phyloP scores from a whole-genome alignment of 2,888 invertebrate species.

The Drosophila anomalipes region DNA sequence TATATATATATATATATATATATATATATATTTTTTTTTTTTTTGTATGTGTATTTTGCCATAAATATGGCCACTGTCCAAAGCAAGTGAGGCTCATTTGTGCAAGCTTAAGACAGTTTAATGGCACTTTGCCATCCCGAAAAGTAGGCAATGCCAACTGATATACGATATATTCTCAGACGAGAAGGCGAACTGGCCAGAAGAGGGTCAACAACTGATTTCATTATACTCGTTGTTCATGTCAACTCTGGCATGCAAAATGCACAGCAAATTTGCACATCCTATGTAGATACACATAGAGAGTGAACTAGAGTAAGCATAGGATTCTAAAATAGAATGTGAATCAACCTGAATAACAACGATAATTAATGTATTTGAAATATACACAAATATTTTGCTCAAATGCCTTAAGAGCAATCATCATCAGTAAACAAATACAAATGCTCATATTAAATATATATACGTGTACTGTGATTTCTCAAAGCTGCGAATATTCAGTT shows the following conservation, averaged over 20 bases:
- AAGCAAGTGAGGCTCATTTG: slow-evolving; percentile 40
- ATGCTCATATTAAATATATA: neutral
- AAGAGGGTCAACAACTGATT: slow-evolving; percentile 16
- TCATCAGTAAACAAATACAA: neutral
- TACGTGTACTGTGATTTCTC: neutral
- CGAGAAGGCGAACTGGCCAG: neutral
- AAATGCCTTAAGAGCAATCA: neutral
- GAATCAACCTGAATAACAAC: neutral
- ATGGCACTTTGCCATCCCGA: slow-evolving; percentile 35
- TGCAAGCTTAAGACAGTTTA: slow-evolving; percentile 49
- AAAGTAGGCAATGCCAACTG: slow-evolving; percentile 9
- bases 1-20: neutral
- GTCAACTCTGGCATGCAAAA: slow-evolving; percentile 24
- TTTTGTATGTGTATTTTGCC: slow-evolving; percentile 14
- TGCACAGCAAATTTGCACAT: neutral
- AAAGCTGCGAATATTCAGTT: neutral
- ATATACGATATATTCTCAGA: slow-evolving; percentile 20
- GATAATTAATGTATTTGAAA: too few relatives aligned
- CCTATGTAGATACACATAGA: neutral
- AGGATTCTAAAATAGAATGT: neutral
- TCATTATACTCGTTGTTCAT: slow-evolving; percentile 31
- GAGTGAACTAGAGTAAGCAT: neutral
- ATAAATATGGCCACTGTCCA: slow-evolving; percentile 35
- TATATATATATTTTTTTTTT: neutral
- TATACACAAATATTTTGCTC: neutral